Conservation (phyloP, 2,113 vertebrate species). For the Takifugu bimaculatus region DNA sequence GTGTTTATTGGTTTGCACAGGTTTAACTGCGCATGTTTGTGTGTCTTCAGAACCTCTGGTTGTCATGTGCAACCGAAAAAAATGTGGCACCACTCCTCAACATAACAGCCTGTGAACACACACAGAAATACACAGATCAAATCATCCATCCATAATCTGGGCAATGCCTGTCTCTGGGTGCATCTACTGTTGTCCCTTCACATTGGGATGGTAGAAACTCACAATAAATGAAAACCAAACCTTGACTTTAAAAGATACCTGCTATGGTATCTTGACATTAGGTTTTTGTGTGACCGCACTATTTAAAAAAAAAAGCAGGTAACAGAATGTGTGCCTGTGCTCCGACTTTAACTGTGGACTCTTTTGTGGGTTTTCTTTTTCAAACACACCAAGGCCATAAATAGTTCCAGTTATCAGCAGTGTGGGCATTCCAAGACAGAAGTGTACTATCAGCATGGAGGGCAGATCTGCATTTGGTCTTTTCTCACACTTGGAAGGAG, state of each 20-base stretch:
- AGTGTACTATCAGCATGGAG: constrained; percentile 39
- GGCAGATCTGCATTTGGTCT: constrained; percentile 36
- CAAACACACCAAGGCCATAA: constrained; percentile 59
- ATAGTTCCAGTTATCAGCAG: constrained; percentile 60
- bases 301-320: constrained; percentile 1
- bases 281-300: too few species aligned
- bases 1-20: constrained; percentile 4
- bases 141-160: neutral
- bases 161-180: too few species aligned
- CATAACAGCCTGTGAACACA: constrained; percentile 41
- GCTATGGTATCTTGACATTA: too few species aligned
- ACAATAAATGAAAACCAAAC: too few species aligned
- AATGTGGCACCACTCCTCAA: constrained; percentile 60
- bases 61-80: constrained; percentile 45
- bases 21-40: neutral
- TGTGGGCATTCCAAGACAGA: constrained; percentile 55
- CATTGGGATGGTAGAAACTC: too few species aligned
- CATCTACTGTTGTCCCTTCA: too few species aligned
- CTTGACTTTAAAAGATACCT: too few species aligned
- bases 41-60: constrained; percentile 19
- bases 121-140: neutral
- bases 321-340: constrained; percentile 16
- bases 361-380: constrained; percentile 39
- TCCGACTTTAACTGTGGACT: constrained; percentile 25
- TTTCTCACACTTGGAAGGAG: constrained; percentile 38